phyloP scores from a whole-genome alignment of 2,888 invertebrate genomes.

The Flexamia atlantica region DNA sequence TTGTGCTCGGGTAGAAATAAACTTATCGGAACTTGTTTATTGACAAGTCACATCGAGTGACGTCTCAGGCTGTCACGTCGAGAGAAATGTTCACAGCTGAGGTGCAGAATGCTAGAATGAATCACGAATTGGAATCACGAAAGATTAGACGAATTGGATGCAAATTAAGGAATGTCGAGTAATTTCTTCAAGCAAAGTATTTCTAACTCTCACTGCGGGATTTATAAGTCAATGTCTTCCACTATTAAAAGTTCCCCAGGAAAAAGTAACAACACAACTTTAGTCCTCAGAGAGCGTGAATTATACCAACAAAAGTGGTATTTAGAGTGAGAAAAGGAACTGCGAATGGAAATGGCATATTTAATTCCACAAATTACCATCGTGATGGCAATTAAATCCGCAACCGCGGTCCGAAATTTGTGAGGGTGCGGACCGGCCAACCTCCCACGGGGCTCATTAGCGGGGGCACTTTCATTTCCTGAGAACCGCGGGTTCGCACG shows the following conservation, averaged over 20 bases:
- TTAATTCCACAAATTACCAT: constrained; percentile 18
- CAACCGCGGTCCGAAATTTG: constrained; percentile 14
- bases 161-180: not conserved
- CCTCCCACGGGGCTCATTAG: constrained; percentile 39
- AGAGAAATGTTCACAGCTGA: not conserved
- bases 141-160: not conserved
- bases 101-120: not conserved
- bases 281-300: no score
- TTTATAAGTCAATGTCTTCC: not conserved
- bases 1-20: not conserved
- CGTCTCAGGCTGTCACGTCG: not conserved
- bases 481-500: constrained; percentile 36
- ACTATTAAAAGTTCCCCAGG: not conserved
- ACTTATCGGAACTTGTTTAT: not conserved
- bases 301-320: no score
- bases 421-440: not conserved
- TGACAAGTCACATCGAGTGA: not conserved
- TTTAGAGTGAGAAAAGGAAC: no score
- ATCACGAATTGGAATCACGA: no score
- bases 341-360: not conserved
- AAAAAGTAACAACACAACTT: not conserved
- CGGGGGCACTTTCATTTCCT: constrained; percentile 47
- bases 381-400: not conserved
- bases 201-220: not conserved
- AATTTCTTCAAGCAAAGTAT: not conserved